Conservation (phyloP, 2,888 invertebrate genomes). For the Coleophora deauratella region DNA sequence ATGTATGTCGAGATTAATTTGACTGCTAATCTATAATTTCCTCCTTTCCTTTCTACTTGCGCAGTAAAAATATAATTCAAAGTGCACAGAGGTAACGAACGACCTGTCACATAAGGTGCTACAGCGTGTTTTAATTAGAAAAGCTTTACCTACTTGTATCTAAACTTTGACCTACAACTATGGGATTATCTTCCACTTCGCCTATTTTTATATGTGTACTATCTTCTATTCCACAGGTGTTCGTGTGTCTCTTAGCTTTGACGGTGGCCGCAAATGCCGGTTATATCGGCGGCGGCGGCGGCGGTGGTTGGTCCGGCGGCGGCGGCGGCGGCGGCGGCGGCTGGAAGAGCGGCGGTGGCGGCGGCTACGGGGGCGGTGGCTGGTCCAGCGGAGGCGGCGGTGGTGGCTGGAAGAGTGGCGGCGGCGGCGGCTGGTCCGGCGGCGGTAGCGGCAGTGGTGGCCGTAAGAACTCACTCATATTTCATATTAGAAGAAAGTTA, state of each 20-base stretch:
- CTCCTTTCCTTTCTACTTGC: too few species aligned
- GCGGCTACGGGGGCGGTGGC: constrained; percentile 30
- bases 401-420: constrained; percentile 29
- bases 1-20: too few species aligned
- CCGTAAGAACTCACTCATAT: constrained; percentile 22
- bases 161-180: background rate
- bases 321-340: constrained; percentile 29
- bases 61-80: background rate
- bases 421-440: constrained; percentile 17
- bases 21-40: too few species aligned
- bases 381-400: constrained; percentile 28
- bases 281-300: constrained; percentile 39
- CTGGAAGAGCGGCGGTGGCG: constrained; percentile 25
- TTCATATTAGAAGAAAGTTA: too few species aligned
- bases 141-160: background rate
- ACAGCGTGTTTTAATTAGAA: background rate
- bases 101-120: background rate
- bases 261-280: constrained; percentile 54
- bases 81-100: background rate
- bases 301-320: constrained; percentile 20
- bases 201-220: constrained; percentile 4
- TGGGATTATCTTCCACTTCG: background rate
- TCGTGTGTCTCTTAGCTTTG: constrained; percentile 58
- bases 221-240: constrained; percentile 39
- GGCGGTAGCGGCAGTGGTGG: constrained; percentile 26